A percentile compares a stretch with the other conserved stretches of the same genome.
Evolutionary conservation across 2,797 vertebrate species (phyloP).

Genomic region (Siniperca obscura): DNA sequence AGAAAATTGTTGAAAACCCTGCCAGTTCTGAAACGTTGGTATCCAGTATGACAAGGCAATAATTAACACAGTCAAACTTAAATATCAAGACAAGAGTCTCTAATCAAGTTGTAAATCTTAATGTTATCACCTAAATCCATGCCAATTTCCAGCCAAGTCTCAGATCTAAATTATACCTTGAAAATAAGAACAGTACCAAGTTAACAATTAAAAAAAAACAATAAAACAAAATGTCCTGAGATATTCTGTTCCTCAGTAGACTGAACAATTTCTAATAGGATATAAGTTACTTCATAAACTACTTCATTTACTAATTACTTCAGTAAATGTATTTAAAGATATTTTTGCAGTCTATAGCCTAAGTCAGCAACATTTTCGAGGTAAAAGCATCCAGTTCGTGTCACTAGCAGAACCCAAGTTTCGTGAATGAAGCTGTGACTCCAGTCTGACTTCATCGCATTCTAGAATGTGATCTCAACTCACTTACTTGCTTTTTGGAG

Average conservation of each 20-base stretch:
- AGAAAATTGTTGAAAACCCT: background rate
- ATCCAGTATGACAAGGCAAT: background rate
- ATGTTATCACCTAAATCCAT: background rate
- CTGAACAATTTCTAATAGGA: background rate
- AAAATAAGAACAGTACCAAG: background rate
- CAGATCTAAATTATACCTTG: background rate
- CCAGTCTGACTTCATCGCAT: background rate
- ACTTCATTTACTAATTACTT: too few species aligned
- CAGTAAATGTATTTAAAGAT: too few species aligned
- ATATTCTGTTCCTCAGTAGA: background rate
- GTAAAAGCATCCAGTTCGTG: background rate
- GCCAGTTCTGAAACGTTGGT: slow-evolving; percentile 1
- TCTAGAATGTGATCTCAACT: background rate
- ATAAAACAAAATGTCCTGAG: slow-evolving; percentile 3
- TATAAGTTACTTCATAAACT: background rate
- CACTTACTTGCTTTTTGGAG: background rate
- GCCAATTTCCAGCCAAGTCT: background rate
- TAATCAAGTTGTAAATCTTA: background rate
- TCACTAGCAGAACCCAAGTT: too few species aligned
- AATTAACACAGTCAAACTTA: background rate
- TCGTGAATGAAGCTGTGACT: background rate
- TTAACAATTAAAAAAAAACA: background rate
- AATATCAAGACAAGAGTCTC: background rate
- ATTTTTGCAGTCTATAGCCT: too few species aligned
- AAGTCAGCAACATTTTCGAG: background rate